A percentile compares a stretch with the other conserved stretches of the same genome.
Conservation (phyloP, 2,113 vertebrate genomes). For the Arothron firmamentum region DNA sequence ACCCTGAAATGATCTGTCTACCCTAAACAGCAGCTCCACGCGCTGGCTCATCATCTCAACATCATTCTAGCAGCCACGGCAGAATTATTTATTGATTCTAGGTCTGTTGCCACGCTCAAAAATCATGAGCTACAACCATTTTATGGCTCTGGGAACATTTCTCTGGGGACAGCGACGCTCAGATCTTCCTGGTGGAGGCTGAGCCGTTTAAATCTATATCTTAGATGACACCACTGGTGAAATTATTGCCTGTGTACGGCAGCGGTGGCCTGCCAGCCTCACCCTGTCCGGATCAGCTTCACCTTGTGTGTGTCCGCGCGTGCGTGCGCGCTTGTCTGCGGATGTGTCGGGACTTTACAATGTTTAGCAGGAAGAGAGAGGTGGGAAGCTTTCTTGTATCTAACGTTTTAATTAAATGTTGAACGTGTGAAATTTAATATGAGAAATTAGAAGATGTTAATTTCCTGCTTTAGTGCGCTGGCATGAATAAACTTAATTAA, state of each 20-base stretch:
- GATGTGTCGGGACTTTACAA: slow-evolving; percentile 13
- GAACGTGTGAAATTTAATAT: slow-evolving; percentile 78
- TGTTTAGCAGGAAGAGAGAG: slow-evolving; percentile 17
- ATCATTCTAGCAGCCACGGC: slow-evolving; percentile 29
- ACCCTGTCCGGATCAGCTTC: too few species aligned
- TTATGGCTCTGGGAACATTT: slow-evolving; percentile 46
- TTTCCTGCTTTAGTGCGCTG: slow-evolving; percentile 68
- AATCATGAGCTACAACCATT: slow-evolving; percentile 38
- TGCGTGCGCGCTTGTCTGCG: slow-evolving; percentile 20
- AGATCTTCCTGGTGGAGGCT: slow-evolving; percentile 16
- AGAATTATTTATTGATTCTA: slow-evolving; percentile 59
- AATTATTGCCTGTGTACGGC: slow-evolving; percentile 39
- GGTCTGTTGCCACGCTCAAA: slow-evolving; percentile 36
- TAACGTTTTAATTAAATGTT: slow-evolving; percentile 77
- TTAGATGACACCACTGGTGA: slow-evolving; percentile 35
- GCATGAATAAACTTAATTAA: slow-evolving; percentile 72
- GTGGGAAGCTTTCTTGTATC: slow-evolving; percentile 44
- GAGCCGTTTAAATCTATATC: slow-evolving; percentile 43
- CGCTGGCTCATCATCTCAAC: slow-evolving; percentile 10
- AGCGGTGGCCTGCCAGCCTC: too few species aligned
- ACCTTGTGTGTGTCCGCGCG: slow-evolving; percentile 21
- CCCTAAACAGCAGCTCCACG: background rate
- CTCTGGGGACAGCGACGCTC: slow-evolving; percentile 39
- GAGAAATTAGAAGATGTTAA: slow-evolving; percentile 78
- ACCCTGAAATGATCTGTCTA: background rate